phyloP scores from a whole-genome alignment of 2,113 vertebrate genomes.

The Aramus guarauna region DNA sequence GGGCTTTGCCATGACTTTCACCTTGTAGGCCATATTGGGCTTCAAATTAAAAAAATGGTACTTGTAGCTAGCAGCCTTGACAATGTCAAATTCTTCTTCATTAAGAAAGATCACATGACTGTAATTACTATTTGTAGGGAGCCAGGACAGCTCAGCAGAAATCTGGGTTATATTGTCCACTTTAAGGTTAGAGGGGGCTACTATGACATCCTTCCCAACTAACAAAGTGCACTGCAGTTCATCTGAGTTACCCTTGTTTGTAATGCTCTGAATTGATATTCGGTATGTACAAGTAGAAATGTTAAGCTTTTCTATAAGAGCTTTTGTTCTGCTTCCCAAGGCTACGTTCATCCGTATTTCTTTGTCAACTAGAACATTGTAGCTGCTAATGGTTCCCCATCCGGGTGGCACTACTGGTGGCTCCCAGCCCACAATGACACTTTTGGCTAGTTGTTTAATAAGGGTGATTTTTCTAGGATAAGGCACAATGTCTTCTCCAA shows the following conservation, averaged over 20 bases:
- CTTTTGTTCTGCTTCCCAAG: constrained; percentile 89
- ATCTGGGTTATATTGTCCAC: constrained; percentile 88
- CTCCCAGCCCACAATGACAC: constrained; percentile 97
- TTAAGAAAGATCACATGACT: constrained; percentile 94
- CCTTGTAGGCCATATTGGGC: constrained; percentile 88
- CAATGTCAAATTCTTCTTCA: constrained; percentile 89
- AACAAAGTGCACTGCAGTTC: constrained; percentile 91
- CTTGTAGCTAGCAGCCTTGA: constrained; percentile 87
- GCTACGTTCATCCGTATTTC: constrained; percentile 87
- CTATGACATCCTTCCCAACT: constrained; percentile 92
- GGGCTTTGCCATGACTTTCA: constrained; percentile 89
- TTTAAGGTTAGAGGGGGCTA: constrained; percentile 89
- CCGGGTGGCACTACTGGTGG: constrained; percentile 87
- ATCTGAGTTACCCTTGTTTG: constrained; percentile 87
- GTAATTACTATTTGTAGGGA: constrained; percentile 97
- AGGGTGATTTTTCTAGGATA: constrained; percentile 96
- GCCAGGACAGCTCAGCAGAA: constrained; percentile 92
- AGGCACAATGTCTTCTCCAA: constrained; percentile 98
- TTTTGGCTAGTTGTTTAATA: constrained; percentile 98
- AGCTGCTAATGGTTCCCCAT: constrained; percentile 90
- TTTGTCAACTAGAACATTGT: constrained; percentile 92
- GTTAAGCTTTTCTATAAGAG: constrained; percentile 94
- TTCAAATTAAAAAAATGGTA: constrained; percentile 93
- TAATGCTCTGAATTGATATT: constrained; percentile 90
- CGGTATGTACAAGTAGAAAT: constrained; percentile 85